phyloP scores from a whole-genome alignment of 1,140 invertebrate genomes.

The Drosophila baimaii region DNA sequence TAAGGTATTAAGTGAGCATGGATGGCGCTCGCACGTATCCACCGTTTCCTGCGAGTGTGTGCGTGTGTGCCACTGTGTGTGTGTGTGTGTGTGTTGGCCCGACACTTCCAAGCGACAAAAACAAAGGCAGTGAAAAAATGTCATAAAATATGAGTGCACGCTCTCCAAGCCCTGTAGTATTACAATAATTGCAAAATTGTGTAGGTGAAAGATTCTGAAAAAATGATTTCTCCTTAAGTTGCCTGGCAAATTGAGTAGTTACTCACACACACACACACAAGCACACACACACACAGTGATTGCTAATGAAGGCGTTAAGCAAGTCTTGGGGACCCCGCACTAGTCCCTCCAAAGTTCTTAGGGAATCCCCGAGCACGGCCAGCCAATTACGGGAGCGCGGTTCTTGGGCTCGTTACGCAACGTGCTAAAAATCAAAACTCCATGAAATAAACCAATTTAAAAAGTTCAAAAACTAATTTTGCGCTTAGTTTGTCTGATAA shows the following conservation, averaged over 20 bases:
- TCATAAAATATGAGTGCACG: slow-evolving; percentile 63
- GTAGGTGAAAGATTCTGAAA: slow-evolving; percentile 68
- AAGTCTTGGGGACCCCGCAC: slow-evolving; percentile 27
- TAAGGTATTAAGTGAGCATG: slow-evolving; percentile 80
- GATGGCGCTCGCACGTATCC: slow-evolving; percentile 69
- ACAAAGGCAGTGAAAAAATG: slow-evolving; percentile 48
- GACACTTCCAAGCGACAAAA: slow-evolving; percentile 46
- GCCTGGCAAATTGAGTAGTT: slow-evolving; percentile 78
- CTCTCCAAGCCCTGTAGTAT: slow-evolving; percentile 53
- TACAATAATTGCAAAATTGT: slow-evolving; percentile 81
- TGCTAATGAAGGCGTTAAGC: slow-evolving; percentile 78
- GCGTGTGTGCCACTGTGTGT: background rate
- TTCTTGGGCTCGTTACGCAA: slow-evolving; percentile 79
- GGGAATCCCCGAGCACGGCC: slow-evolving; percentile 51
- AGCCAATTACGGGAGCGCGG: slow-evolving; percentile 72
- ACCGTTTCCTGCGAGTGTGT: slow-evolving; percentile 13
- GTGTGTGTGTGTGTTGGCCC: slow-evolving; percentile 20
- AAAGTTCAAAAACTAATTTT: slow-evolving; percentile 84
- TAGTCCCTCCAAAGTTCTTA: slow-evolving; percentile 21
- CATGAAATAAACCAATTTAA: slow-evolving; percentile 84
- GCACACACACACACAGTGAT: slow-evolving; percentile 22
- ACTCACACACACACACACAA: slow-evolving; percentile 26
- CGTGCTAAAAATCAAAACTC: slow-evolving; percentile 84
- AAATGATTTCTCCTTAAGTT: slow-evolving; percentile 74
- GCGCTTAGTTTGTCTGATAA: slow-evolving; percentile 83